These are phyloP conservation scores for Pygmarrhopalites habei DNA, from an alignment of 1,140 invertebrate genomes.

Conservation along the genomic window DNA sequence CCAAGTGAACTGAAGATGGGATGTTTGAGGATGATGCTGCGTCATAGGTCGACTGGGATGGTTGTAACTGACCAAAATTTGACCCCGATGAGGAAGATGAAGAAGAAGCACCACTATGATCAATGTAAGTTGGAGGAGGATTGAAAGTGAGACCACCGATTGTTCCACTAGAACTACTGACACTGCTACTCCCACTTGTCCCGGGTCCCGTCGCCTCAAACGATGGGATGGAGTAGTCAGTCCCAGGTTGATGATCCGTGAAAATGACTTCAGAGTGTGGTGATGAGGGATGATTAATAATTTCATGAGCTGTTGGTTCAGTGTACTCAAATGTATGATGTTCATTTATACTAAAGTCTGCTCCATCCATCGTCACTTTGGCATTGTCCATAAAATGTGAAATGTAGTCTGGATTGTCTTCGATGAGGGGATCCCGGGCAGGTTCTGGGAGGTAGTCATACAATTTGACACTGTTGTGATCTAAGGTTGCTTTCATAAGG, in stretches of 20 bases:
- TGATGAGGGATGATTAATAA: neutral
- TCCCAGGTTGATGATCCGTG: constrained; percentile 14
- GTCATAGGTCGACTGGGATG: neutral
- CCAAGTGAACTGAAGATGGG: neutral
- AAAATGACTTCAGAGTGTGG: neutral
- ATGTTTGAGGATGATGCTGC: neutral
- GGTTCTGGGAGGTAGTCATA: constrained; percentile 36
- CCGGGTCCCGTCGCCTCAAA: neutral
- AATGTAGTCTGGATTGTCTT: constrained; percentile 18
- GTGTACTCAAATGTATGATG: constrained; percentile 4
- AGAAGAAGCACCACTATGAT: neutral
- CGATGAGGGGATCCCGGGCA: constrained; percentile 26
- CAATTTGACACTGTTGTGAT: constrained; percentile 27
- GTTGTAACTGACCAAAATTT: neutral
- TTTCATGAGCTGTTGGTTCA: neutral
- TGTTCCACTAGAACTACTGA: neutral
- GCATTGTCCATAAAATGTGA: constrained; percentile 17
- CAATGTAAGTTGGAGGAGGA: neutral
- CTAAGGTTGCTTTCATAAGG: constrained; percentile 21
- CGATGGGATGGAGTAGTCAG: constrained; percentile 7
- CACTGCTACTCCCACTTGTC: too few species aligned
- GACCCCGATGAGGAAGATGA: neutral
- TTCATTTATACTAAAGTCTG: neutral
- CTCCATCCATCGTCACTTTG: constrained; percentile 7
- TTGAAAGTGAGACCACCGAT: neutral